A percentile compares a stretch with the other conserved stretches of the same genome.
These are phyloP conservation scores for Bombus superbus DNA, from an alignment of 1,140 invertebrate genomes.

Conservation along the genomic window DNA sequence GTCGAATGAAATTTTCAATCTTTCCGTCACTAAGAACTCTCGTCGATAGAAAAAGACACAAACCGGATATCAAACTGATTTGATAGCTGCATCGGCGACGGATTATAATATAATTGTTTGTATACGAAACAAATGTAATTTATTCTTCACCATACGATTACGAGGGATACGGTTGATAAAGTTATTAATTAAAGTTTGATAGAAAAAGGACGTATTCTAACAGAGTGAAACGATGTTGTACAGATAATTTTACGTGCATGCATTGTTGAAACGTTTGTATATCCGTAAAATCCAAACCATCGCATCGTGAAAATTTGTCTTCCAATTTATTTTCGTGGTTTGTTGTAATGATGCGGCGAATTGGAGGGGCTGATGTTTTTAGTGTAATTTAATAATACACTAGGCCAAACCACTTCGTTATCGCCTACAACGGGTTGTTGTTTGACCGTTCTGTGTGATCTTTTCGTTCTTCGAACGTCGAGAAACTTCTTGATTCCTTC, in stretches of 20 bases:
- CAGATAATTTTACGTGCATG: background rate
- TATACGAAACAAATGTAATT: too few species aligned
- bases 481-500: constrained; percentile 24
- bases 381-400: constrained; percentile 65
- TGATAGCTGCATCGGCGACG: too few species aligned
- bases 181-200: background rate
- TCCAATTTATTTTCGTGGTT: background rate
- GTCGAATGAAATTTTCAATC: too few species aligned
- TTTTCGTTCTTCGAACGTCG: constrained; percentile 28
- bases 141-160: background rate
- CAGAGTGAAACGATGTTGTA: background rate
- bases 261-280: background rate
- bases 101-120: too few species aligned
- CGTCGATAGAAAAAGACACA: too few species aligned
- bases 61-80: too few species aligned
- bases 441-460: background rate
- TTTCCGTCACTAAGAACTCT: too few species aligned
- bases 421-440: constrained; percentile 43
- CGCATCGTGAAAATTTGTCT: background rate
- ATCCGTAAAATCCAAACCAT: background rate
- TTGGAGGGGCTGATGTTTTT: constrained; percentile 44
- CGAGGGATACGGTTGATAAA: background rate
- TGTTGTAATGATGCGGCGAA: constrained; percentile 51
- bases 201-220: background rate
- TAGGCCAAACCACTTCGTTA: constrained; percentile 64